phyloP scores from a whole-genome alignment of 2,797 vertebrate species.

The Zenarchopterus dispar region DNA sequence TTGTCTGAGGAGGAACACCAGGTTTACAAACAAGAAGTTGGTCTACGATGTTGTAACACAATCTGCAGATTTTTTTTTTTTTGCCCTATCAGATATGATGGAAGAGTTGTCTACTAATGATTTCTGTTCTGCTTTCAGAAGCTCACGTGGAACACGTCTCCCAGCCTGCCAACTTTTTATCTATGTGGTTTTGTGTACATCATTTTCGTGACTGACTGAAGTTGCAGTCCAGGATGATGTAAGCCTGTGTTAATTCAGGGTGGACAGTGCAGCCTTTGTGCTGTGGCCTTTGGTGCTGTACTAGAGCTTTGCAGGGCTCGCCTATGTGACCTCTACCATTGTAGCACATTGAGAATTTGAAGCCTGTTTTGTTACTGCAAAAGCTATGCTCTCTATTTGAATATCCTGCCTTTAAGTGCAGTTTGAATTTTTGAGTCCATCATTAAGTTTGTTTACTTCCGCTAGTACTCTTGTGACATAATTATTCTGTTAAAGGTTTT shows the following conservation, averaged over 20 bases:
- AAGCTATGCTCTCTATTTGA: constrained; percentile 47
- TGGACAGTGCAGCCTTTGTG: constrained; percentile 81
- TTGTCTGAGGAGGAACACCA: constrained; percentile 22
- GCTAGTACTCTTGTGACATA: constrained; percentile 61
- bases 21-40: constrained; percentile 32
- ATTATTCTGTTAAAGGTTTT: constrained; percentile 66
- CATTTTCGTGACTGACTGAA: constrained; percentile 77
- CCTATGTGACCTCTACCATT: constrained; percentile 80
- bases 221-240: constrained; percentile 78
- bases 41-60: constrained; percentile 20
- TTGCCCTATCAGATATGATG: constrained; percentile 45
- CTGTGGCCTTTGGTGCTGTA: constrained; percentile 76
- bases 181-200: constrained; percentile 76
- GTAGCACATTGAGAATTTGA: constrained; percentile 75
- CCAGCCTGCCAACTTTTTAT: constrained; percentile 54
- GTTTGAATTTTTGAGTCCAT: constrained; percentile 64
- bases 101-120: constrained; percentile 37
- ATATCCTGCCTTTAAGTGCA: constrained; percentile 52
- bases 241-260: constrained; percentile 81
- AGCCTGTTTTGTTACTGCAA: constrained; percentile 76
- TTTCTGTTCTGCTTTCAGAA: constrained; percentile 52
- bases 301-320: constrained; percentile 65
- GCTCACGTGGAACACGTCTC: constrained; percentile 28
- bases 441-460: constrained; percentile 73
- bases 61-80: constrained; percentile 16